A percentile compares a stretch with the other conserved stretches of the same genome.
These are phyloP conservation scores for Brachionichthys hirsutus DNA, from an alignment of 2,113 vertebrate genomes.

Conservation along the genomic window DNA sequence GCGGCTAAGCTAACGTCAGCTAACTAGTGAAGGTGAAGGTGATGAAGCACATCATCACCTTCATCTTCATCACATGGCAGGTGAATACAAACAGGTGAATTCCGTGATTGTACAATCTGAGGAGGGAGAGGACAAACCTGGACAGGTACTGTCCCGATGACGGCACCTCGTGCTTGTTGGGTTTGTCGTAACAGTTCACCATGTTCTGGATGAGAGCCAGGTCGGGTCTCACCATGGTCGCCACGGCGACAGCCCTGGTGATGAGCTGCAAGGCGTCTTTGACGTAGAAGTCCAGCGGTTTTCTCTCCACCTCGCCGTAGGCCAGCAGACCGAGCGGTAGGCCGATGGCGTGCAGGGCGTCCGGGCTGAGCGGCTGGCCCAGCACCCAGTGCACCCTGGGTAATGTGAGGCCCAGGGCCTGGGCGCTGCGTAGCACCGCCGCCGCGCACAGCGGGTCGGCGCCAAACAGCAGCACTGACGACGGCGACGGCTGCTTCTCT, in stretches of 20 bases:
- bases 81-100: too few species aligned
- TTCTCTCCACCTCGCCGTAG: slow-evolving; percentile 81
- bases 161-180: slow-evolving; percentile 28
- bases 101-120: slow-evolving; percentile 3
- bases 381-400: slow-evolving; percentile 85
- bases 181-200: slow-evolving; percentile 76
- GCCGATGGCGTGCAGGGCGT: slow-evolving; percentile 79
- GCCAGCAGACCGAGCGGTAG: slow-evolving; percentile 86
- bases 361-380: slow-evolving; percentile 79
- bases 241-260: slow-evolving; percentile 69
- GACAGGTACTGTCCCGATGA: slow-evolving; percentile 81
- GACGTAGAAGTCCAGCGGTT: slow-evolving; percentile 81
- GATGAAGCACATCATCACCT: too few species aligned
- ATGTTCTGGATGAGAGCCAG: slow-evolving; percentile 71
- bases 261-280: slow-evolving; percentile 82
- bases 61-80: too few species aligned
- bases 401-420: slow-evolving; percentile 67
- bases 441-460: slow-evolving; percentile 67
- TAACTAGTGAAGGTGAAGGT: too few species aligned
- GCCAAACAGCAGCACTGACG: slow-evolving; percentile 80
- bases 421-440: slow-evolving; percentile 72
- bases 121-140: too few species aligned
- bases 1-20: too few species aligned
- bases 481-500: slow-evolving; percentile 58
- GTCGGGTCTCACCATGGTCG: slow-evolving; percentile 64